A percentile compares a stretch with the other conserved stretches of the same genome.
These are phyloP conservation scores for Hypsopygia costalis DNA, from an alignment of 2,888 invertebrate species.

Conservation along the genomic window DNA sequence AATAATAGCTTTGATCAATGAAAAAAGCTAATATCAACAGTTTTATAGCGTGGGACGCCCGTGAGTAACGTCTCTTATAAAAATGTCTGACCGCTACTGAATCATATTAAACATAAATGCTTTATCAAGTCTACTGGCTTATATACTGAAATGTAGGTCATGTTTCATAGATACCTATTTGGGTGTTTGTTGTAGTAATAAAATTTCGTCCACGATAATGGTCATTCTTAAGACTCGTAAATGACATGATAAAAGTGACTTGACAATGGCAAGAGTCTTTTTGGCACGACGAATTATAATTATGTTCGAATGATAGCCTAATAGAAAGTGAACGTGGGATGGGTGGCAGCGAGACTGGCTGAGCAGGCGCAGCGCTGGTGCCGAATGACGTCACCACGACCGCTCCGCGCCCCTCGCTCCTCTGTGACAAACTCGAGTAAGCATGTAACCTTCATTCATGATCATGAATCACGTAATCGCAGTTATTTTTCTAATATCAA, in stretches of 20 bases:
- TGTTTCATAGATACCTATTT: too few relatives aligned
- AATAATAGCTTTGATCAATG: conserved; percentile 31
- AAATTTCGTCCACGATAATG: too few relatives aligned
- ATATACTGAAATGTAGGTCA: too few relatives aligned
- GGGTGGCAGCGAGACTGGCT: conserved; percentile 33
- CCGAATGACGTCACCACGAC: conserved; percentile 29
- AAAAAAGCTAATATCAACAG: conserved; percentile 36
- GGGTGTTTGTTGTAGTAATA: too few relatives aligned
- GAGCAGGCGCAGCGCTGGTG: conserved; percentile 24
- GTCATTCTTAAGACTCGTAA: too few relatives aligned
- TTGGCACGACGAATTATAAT: conserved; percentile 34
- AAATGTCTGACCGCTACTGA: neutral
- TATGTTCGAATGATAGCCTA: conserved; percentile 35
- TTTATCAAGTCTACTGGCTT: too few relatives aligned
- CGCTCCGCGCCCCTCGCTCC: conserved; percentile 14
- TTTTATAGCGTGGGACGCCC: neutral
- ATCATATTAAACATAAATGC: too few relatives aligned
- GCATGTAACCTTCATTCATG: conserved; percentile 33
- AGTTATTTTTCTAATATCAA: conserved; percentile 26
- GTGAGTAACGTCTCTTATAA: neutral
- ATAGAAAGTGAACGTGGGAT: conserved; percentile 69
- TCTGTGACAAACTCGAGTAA: conserved; percentile 19
- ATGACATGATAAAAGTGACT: too few relatives aligned
- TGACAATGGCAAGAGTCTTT: conserved; percentile 3
- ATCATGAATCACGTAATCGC: conserved; percentile 27